Base-by-base conservation (phyloP, 2,797 vertebrate species). In the Esox masquinongy region DNA sequence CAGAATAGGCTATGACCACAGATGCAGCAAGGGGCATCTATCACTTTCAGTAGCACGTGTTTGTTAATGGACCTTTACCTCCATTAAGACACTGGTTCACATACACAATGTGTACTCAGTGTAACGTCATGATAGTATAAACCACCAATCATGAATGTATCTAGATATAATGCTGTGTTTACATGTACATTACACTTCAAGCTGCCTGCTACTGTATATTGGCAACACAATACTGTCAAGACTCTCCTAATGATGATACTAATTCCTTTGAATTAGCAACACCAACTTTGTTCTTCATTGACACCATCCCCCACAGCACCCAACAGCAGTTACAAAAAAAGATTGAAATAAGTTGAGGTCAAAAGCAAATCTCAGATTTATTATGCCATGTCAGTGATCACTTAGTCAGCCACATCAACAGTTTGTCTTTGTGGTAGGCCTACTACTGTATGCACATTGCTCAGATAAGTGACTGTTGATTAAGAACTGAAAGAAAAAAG, bases 401-500 rank as follows among this genome's bases (percentile, higher is more conserved):
- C 39, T 22, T 69, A 14, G 56, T 24, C 22, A 19, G 56, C 56
- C 56, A 61, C 56, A 61, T 24, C 22, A 24, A 61, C 56, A 24
- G 22, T 14, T 22, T 22, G 56, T 26, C 56, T 61, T 24, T 61
- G 56, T 61, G 56, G 56, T 22, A 47, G 43, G 22, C 68, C 36
- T 69, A 47, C 15, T 56, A 11, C 56, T 24, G 22, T 61, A 61
- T 24, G 56, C 56, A 61, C 56, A 24, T 24, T 59, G 22, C 56
- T 61, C 56, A 24, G 56, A 17, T 70, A 47, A 51, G 26, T 19
- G 31, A 36, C 34, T 73, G 53, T 73, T 5, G 29, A 78, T 68
- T 90, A 82, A 85, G 89, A 91, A 82, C 89, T 61, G 53, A 36
- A 72, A 59, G 90, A 91, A 86, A 87, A 76, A 83, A 47, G 9